Evolutionary conservation across 2,888 invertebrate genomes (phyloP), one percentile per base, ranked within the genome.

Genomic region (Apodemia duryi): DNA sequence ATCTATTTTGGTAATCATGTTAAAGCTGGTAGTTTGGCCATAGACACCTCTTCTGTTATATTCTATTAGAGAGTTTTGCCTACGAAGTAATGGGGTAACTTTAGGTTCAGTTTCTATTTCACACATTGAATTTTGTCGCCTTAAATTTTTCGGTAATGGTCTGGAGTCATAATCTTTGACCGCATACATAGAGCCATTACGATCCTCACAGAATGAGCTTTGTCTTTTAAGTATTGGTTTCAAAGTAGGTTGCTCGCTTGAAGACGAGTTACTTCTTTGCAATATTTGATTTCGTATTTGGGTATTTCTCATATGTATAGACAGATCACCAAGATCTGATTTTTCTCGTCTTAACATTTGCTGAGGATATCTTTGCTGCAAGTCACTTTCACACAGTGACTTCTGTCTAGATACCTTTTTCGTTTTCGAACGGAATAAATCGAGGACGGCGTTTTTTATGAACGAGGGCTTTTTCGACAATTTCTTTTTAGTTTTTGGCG

Each of bases 401-500:
- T 92, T 91, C 71, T 92, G 92, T 63, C 92, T 88, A 72, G 91
- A 89, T 69, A 92, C 90, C 74, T 92, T 92, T 86, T 91, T 91
- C 74, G 91, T 84, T 89, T 92, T 92, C 76, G 92, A 92, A 69
- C 92, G 90, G 82, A 92, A 92, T 69, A 92, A 75, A 77, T 92
- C 92, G 73, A 92, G 87, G 66, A 92, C 92, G 67, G 92, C 91
- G 78, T 91, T 92, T 84, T 92, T 92, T 71, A 92, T 91, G 79
- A 92, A 92, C 72, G 92, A 92, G 65, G 92, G 91, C 76, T 92
- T 92, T 91, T 92, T 92, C 62, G 92, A 91, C 64, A 92, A 83
- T 91, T 92, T 92, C 91, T 92, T 92, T 90, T 91, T 92, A 79
- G 91, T 91, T 90, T 92, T 92, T 80, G 92, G 92, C 68, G 92